These are phyloP conservation scores for Etia nguti DNA, from an alignment of 2,113 vertebrate species.

Conservation along the genomic window DNA sequence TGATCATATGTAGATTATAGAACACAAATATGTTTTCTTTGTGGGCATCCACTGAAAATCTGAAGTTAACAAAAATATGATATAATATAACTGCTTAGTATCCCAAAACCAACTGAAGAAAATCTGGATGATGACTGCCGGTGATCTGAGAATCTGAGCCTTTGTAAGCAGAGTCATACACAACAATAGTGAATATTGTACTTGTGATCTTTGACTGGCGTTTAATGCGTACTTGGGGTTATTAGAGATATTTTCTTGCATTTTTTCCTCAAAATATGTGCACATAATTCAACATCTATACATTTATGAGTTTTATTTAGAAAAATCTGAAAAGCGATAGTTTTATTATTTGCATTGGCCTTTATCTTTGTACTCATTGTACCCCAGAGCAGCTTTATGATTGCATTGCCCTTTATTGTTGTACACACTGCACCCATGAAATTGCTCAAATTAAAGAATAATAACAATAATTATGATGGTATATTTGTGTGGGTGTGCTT, in stretches of 20 bases:
- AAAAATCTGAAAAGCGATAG: neutral
- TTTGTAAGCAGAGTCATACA: neutral
- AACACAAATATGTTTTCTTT: neutral
- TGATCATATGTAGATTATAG: neutral
- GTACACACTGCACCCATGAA: neutral
- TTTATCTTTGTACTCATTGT: neutral
- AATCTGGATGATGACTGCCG: neutral
- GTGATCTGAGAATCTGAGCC: neutral
- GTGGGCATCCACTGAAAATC: neutral
- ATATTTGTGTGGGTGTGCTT: neutral
- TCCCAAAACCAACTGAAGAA: neutral
- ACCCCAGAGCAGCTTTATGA: neutral
- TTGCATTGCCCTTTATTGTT: neutral
- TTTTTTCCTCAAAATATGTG: neutral
- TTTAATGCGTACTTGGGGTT: neutral
- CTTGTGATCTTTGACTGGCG: neutral
- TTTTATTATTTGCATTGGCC: neutral
- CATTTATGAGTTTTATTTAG: neutral
- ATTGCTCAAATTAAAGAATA: neutral
- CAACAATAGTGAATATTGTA: neutral
- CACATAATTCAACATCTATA: neutral
- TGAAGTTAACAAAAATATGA: neutral
- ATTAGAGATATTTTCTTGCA: neutral
- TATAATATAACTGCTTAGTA: neutral
- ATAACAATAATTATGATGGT: neutral